Base-by-base conservation (phyloP, 2,888 invertebrate species). In the Carcina quercana region DNA sequence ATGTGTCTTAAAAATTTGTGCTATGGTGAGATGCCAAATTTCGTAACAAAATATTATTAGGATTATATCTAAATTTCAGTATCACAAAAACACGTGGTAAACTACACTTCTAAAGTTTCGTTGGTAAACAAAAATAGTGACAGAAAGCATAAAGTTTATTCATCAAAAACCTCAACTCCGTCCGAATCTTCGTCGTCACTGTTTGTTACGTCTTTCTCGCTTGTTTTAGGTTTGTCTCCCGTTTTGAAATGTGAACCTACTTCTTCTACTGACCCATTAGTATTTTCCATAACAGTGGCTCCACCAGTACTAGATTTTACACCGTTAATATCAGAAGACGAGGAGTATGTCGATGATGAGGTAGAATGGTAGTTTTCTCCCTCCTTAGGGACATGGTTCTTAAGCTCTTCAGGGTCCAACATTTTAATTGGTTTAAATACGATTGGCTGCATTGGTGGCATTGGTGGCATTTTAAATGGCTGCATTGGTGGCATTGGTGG, bases 191-290 rank as follows among this genome's bases (percentile, higher is more conserved):
- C 20, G 20, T 10, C n/a, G 1, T 20, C n/a, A 6, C n/a, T 19
- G 19, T 3, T 19, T 19, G 6, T 19, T 19, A 19, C 20, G 20
- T 10, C 11, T 28, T 15, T 13, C 12, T 15, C 10, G 7, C 8
- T 28, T 11, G 5, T 26, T 26, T 7, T 17, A 12, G 6, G 7
- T 19, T 17, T 5, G 5, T 17, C 13, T n/a, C 19, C 19, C 11
- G 17, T 19, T 10, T 13, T 7, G 15, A 14, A 21, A 2, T 10
- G 19, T 27, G 34, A 29, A n/a, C 13, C 25, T 12, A 45, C 34
- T 28, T 45, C 28, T 3, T 47, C 12, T 8, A 89, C 56, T 55
- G 87, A 87, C 37, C 91, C 91, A 58, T 91, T 88, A 49, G 89
- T 86, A 50, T 90, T 90, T 3, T 88, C 65, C 1, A 86, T 79